phyloP scores from a whole-genome alignment of 2,888 invertebrate genomes.

The Phanerotoma sp. region DNA sequence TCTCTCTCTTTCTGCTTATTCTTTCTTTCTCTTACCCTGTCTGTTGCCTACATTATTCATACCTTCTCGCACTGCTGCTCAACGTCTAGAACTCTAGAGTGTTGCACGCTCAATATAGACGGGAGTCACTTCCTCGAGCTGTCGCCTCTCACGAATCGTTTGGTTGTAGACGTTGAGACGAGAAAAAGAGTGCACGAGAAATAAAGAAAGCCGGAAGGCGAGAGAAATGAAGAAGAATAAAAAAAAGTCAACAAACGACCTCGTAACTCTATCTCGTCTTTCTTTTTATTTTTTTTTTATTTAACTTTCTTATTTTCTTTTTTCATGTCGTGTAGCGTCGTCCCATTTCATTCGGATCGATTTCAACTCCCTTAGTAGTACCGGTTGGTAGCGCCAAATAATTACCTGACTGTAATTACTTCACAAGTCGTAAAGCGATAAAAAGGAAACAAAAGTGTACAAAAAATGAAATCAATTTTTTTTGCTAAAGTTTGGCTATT shows the following conservation, averaged over 20 bases:
- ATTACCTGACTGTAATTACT: conserved; percentile 34
- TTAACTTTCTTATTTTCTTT: neutral
- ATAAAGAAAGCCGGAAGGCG: conserved; percentile 5
- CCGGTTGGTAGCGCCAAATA: conserved; percentile 24
- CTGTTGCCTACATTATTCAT: conserved; percentile 40
- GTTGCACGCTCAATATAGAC: conserved; percentile 34
- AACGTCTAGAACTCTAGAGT: conserved; percentile 37
- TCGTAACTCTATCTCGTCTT: neutral
- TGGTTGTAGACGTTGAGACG: neutral
- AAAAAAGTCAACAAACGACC: conserved; percentile 10
- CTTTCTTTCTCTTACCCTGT: conserved; percentile 17
- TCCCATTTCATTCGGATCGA: conserved; percentile 18
- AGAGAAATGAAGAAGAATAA: conserved; percentile 7
- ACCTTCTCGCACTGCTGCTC: conserved; percentile 38
- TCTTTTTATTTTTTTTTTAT: neutral
- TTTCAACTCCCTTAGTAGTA: conserved; percentile 26
- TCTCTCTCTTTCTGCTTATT: no score
- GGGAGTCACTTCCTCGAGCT: conserved; percentile 6
- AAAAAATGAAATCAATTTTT: conserved; percentile 7
- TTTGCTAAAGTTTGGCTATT: neutral
- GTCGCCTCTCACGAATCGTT: conserved; percentile 16
- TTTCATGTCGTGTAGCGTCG: conserved; percentile 8
- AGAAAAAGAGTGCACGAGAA: neutral
- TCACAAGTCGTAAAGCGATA: conserved; percentile 26
- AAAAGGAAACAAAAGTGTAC: conserved; percentile 2